These are phyloP conservation scores for Chionomys nivalis DNA, from an alignment of 2,113 vertebrate genomes.

Conservation along the genomic window DNA sequence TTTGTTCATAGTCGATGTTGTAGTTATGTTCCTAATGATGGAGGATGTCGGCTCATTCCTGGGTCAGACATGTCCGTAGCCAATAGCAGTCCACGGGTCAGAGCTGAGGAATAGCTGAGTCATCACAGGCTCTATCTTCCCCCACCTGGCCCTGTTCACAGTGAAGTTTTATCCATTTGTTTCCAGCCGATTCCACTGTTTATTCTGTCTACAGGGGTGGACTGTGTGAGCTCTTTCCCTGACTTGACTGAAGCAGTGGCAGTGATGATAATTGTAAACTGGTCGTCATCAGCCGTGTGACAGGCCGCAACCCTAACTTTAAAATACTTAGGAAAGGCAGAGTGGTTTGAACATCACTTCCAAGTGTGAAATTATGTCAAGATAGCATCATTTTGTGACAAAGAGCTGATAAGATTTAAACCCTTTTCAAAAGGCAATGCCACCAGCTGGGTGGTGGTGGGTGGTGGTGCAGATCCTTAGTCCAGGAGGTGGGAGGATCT, in stretches of 20 bases:
- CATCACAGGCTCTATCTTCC: neutral
- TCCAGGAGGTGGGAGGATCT: neutral
- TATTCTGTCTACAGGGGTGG: neutral
- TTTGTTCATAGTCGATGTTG: neutral
- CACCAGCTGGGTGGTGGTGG: neutral
- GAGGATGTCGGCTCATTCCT: neutral
- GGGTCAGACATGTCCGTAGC: neutral
- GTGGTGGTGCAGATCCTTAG: neutral
- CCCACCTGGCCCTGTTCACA: neutral
- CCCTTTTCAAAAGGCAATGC: neutral
- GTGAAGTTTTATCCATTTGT: neutral
- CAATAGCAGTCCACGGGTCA: neutral
- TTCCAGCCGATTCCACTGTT: neutral
- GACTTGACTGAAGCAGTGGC: neutral
- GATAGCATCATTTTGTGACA: neutral
- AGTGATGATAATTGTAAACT: neutral
- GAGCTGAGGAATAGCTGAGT: neutral
- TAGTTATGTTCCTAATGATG: neutral
- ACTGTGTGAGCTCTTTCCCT: neutral
- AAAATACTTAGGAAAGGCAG: neutral
- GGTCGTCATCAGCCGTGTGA: neutral
- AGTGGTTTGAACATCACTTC: neutral
- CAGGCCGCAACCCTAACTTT: neutral
- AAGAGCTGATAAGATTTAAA: slow-evolving; percentile 5
- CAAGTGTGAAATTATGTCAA: neutral